Evolutionary conservation across 2,888 invertebrate species (phyloP).

Genomic region (Eupithecia abbreviata): DNA sequence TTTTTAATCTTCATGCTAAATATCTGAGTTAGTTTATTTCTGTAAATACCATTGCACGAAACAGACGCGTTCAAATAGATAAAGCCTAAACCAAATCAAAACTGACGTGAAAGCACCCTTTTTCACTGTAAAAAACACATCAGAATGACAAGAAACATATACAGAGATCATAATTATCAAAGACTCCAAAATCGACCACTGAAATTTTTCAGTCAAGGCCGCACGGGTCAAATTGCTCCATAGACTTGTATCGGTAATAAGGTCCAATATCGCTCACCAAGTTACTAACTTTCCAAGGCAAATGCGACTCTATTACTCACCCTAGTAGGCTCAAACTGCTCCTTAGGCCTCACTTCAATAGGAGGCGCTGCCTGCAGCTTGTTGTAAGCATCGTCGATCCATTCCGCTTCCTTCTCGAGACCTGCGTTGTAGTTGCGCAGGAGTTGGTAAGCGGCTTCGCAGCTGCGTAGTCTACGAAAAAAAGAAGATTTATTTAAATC

Average conservation of each 20-base stretch:
- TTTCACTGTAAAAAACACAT: neutral
- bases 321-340: slow-evolving; percentile 91
- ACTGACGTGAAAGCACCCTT: neutral
- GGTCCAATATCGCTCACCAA: neutral
- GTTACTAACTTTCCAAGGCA: neutral
- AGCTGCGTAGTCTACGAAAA: slow-evolving; percentile 89
- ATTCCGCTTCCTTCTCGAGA: slow-evolving; percentile 93
- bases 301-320: slow-evolving; percentile 73
- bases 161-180: neutral
- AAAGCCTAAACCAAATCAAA: neutral
- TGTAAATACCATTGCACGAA: slow-evolving; percentile 3
- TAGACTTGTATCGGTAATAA: neutral
- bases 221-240: neutral
- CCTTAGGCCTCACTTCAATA: slow-evolving; percentile 87
- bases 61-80: neutral
- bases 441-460: slow-evolving; percentile 95
- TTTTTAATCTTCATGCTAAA: slow-evolving; percentile 1
- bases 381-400: slow-evolving; percentile 93
- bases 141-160: neutral
- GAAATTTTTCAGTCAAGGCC: fast-evolving
- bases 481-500: neutral
- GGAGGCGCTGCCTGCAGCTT: slow-evolving; percentile 91
- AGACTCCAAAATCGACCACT: neutral
- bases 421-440: slow-evolving; percentile 95
- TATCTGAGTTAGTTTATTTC: neutral